phyloP scores from a whole-genome alignment of 1,140 invertebrate species.

The Procambarus virginalis region DNA sequence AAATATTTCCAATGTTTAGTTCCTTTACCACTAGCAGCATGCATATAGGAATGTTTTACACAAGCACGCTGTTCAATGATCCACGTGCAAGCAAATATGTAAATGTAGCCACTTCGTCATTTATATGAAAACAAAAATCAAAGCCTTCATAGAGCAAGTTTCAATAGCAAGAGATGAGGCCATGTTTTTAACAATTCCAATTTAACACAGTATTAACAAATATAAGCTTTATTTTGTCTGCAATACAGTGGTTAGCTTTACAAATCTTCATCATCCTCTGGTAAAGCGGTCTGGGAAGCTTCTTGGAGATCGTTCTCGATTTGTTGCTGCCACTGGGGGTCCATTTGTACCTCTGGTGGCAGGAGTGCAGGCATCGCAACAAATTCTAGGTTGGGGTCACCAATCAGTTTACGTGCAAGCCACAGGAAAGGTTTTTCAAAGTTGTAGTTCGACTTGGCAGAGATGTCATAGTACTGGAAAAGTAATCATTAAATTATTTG shows the following conservation, averaged over 20 bases:
- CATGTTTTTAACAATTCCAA: neutral
- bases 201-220: constrained; percentile 2
- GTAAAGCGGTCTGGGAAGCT: constrained; percentile 92
- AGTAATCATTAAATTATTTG: neutral
- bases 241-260: constrained; percentile 72
- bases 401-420: constrained; percentile 97
- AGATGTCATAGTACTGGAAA: constrained; percentile 98
- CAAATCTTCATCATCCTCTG: constrained; percentile 97
- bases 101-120: neutral
- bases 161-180: neutral
- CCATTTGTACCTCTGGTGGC: constrained; percentile 98
- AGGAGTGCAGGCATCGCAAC: constrained; percentile 98
- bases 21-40: neutral
- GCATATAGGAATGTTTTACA: neutral
- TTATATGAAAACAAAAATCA: neutral
- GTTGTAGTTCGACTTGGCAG: constrained; percentile 99
- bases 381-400: constrained; percentile 98
- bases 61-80: neutral
- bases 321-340: constrained; percentile 94
- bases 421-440: constrained; percentile 99
- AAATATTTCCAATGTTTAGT: neutral
- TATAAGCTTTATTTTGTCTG: neutral
- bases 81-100: neutral
- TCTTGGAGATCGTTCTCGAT: constrained; percentile 98
- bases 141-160: neutral